Percentiles rank a stretch among this genome's conserved stretches.
phyloP scores from a whole-genome alignment of 2,888 invertebrate species.

The Minunthozetes semirufus region DNA sequence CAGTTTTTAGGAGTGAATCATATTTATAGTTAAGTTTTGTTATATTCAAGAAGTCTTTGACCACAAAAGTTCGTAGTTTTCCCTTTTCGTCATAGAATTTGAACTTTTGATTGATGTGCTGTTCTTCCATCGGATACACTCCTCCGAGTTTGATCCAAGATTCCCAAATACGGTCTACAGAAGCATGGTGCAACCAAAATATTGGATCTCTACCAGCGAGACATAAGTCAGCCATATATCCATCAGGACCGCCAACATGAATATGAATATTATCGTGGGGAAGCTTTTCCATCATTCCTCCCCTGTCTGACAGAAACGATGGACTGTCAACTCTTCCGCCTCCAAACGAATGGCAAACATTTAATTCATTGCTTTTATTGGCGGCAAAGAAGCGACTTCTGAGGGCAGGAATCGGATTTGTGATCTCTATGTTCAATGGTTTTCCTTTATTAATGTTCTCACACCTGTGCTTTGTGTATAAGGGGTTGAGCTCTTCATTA shows the following conservation, averaged over 20 bases:
- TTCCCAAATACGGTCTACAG: not conserved
- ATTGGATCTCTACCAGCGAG: not conserved
- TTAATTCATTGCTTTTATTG: not conserved
- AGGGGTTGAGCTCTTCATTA: not conserved
- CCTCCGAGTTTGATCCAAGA: not conserved
- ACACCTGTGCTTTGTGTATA: not conserved
- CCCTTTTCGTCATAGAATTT: not conserved
- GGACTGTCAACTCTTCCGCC: not conserved
- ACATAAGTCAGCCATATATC: not conserved
- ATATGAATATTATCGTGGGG: not conserved
- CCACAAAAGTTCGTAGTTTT: not conserved
- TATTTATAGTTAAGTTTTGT: constrained; percentile 3
- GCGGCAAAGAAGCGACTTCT: not conserved
- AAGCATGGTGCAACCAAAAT: not conserved
- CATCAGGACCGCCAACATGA: not conserved
- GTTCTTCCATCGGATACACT: not conserved
- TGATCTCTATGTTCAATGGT: not conserved
- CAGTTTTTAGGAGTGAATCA: not conserved
- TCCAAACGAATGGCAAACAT: not conserved
- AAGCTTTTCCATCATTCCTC: not conserved
- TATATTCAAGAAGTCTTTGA: not conserved
- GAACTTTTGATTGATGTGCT: not conserved
- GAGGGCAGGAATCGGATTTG: not conserved
- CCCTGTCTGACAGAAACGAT: not conserved
- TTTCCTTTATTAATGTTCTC: not conserved